Conservation (phyloP, 2,888 invertebrate genomes). For the Pristionchus mayeri region DNA sequence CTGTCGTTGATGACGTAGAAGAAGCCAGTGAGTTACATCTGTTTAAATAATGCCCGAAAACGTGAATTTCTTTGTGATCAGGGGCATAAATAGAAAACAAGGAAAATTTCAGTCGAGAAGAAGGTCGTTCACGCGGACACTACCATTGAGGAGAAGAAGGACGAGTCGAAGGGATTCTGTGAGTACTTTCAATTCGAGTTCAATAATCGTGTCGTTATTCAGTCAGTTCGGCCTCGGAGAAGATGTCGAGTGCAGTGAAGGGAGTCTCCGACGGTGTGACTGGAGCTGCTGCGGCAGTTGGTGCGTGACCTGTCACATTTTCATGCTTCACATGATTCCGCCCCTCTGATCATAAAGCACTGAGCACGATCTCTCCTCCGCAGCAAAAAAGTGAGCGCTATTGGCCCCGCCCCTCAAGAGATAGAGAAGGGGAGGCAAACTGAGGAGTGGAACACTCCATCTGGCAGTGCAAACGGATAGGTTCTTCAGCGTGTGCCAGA, state of each 20-base stretch:
- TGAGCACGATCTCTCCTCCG: background rate
- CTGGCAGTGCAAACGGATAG: constrained; percentile 40
- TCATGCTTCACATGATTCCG: background rate
- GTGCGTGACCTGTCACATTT: background rate
- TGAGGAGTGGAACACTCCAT: background rate
- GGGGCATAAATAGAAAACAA: too few species aligned
- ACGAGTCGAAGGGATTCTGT: constrained; percentile 42
- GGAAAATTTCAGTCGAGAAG: constrained; percentile 44
- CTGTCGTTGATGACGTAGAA: constrained; percentile 8
- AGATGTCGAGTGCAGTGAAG: constrained; percentile 23
- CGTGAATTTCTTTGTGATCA: too few species aligned
- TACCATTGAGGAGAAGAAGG: constrained; percentile 22
- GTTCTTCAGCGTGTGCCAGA: constrained; percentile 29
- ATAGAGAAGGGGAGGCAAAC: background rate
- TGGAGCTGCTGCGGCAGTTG: constrained; percentile 10
- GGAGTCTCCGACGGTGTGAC: constrained; percentile 17
- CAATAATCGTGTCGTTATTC: background rate
- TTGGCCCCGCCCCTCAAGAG: constrained; percentile 5
- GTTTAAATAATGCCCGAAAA: too few species aligned
- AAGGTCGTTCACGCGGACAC: constrained; percentile 30
- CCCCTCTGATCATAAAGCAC: background rate
- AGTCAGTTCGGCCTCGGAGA: constrained; percentile 28
- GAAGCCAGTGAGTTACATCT: constrained; percentile 8
- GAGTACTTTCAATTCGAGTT: background rate
- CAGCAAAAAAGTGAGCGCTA: background rate